A percentile compares a stretch with the other conserved stretches of the same genome.
Conservation (phyloP, 2,797 vertebrate species). For the Rhabdomys pumilio region DNA sequence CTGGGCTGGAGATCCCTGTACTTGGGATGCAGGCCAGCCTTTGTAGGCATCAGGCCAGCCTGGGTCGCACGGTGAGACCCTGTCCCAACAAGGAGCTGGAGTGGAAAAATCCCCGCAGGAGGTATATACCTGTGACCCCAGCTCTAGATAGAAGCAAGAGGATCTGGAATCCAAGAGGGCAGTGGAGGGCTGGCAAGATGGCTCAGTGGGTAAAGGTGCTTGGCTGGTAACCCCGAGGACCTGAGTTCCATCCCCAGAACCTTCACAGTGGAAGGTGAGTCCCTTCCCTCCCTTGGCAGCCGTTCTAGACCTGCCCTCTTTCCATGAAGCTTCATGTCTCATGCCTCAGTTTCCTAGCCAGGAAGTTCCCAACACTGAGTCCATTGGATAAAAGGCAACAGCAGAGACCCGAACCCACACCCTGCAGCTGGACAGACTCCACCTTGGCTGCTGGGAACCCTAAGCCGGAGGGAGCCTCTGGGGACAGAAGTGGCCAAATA, state of each 20-base stretch:
- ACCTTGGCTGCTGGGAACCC: background rate
- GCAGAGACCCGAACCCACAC: background rate
- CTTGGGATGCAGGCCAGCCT: background rate
- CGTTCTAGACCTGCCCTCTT: rapidly evolving
- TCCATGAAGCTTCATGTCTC: background rate
- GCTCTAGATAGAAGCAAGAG: background rate
- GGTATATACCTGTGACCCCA: background rate
- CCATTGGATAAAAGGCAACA: conserved; percentile 8
- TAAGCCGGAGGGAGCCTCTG: background rate
- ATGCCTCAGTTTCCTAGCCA: conserved; percentile 14
- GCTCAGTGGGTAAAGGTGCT: background rate
- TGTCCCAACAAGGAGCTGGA: background rate
- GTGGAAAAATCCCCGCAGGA: background rate
- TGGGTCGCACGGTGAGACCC: background rate
- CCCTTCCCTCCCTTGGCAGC: background rate
- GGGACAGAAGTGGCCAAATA: conserved; percentile 51
- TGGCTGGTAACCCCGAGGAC: background rate
- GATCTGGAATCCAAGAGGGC: background rate
- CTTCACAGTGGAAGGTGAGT: background rate
- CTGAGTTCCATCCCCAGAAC: background rate
- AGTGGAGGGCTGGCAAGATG: background rate
- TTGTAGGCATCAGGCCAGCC: background rate
- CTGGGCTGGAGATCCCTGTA: background rate
- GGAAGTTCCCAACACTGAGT: background rate
- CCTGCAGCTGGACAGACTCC: background rate